phyloP scores from a whole-genome alignment of 2,797 vertebrate species.

The Sciaenops ocellatus region DNA sequence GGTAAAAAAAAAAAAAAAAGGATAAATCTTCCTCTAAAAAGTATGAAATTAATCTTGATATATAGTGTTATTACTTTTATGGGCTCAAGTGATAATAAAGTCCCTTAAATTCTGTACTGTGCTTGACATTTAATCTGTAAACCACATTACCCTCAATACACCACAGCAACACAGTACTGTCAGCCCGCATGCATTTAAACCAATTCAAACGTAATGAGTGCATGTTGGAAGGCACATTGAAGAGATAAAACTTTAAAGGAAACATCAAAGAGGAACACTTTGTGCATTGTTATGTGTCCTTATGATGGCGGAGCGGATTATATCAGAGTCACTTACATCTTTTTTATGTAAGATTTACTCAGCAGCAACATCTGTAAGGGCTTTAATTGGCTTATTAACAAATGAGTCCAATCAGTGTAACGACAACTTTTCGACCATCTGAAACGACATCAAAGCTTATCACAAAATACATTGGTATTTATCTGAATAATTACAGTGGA shows the following conservation, averaged over 20 bases:
- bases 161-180: not conserved
- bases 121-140: conserved; percentile 49
- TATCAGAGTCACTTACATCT: conserved; percentile 28
- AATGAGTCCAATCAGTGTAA: conserved; percentile 27
- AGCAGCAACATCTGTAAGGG: conserved; percentile 15
- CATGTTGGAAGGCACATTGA: conserved; percentile 7
- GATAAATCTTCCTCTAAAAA: conserved; percentile 6
- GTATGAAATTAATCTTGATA: conserved; percentile 43
- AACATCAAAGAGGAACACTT: conserved; percentile 2
- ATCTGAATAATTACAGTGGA: conserved; percentile 35
- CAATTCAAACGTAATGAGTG: conserved; percentile 6
- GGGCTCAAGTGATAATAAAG: conserved; percentile 23
- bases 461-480: conserved; percentile 16
- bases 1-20: not conserved
- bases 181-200: not conserved
- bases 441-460: conserved; percentile 45
- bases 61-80: conserved; percentile 33
- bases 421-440: conserved; percentile 22
- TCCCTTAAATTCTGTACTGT: conserved; percentile 22
- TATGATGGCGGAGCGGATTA: conserved; percentile 9
- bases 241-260: conserved; percentile 18
- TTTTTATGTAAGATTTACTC: conserved; percentile 11
- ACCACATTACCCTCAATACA: not conserved
- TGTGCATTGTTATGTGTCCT: conserved; percentile 1
- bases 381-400: conserved; percentile 49